Conservation (phyloP, 2,797 vertebrate species). For the Poecilia picta region DNA sequence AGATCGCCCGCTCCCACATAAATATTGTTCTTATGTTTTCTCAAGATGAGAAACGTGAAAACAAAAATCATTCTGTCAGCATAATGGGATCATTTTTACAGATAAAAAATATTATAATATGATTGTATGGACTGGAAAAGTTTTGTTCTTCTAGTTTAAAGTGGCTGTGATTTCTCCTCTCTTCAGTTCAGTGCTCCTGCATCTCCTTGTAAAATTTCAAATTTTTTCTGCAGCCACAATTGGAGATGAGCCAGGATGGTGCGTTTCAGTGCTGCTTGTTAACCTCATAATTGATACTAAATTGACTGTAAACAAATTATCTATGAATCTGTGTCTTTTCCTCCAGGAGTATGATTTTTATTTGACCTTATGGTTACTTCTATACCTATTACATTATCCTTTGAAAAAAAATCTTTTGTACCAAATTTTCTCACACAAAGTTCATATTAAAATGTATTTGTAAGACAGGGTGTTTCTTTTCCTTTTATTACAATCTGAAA, state of each 20-base stretch:
- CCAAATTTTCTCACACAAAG: constrained; percentile 1
- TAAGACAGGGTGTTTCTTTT: not conserved
- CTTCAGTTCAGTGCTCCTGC: not conserved
- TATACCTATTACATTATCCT: not conserved
- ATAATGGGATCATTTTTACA: not conserved
- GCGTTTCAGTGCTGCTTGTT: not conserved
- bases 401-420: not conserved
- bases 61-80: not conserved
- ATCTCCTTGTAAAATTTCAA: not conserved
- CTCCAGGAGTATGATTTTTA: constrained; percentile 3
- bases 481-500: not conserved
- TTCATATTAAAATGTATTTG: constrained; percentile 42
- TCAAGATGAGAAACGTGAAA: not conserved
- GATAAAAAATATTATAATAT: not conserved
- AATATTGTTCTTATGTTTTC: not conserved
- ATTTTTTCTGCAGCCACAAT: not conserved
- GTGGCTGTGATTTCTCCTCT: not conserved
- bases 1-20: not conserved
- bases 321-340: not conserved
- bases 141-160: not conserved
- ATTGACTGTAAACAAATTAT: not conserved
- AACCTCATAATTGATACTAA: not conserved
- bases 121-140: not conserved
- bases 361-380: constrained; percentile 17
- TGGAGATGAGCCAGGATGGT: not conserved